A percentile compares a stretch with the other conserved stretches of the same genome.
These are phyloP conservation scores for Invenusta paracnida DNA, from an alignment of 2,888 invertebrate genomes.

Conservation along the genomic window DNA sequence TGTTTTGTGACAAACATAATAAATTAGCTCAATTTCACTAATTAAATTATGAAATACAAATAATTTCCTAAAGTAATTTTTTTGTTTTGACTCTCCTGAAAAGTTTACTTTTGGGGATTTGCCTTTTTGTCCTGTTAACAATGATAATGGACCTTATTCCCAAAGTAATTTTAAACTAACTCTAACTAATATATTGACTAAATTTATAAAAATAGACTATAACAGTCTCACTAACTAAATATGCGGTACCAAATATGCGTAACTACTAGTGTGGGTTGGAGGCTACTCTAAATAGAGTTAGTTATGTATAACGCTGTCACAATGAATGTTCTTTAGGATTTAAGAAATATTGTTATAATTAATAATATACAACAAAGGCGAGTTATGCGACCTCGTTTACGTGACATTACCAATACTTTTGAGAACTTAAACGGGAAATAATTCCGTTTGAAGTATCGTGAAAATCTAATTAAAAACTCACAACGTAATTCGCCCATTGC, in stretches of 20 bases:
- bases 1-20: no score
- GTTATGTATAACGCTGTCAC: neutral
- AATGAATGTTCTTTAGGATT: conserved; percentile 23
- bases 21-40: no score
- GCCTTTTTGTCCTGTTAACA: no score
- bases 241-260: neutral
- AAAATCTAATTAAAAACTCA: neutral
- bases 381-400: neutral
- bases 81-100: no score
- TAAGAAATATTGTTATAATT: conserved; percentile 18
- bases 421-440: neutral
- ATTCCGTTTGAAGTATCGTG: neutral
- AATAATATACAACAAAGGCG: conserved; percentile 14
- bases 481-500: neutral
- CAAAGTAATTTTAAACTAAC: neutral
- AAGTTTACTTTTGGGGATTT: no score
- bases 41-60: no score
- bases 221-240: conserved; percentile 13
- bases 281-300: conserved; percentile 19
- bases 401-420: neutral
- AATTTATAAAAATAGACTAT: neutral
- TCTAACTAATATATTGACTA: conserved; percentile 8
- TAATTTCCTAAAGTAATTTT: no score
- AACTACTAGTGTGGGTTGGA: neutral
- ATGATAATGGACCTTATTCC: neutral